A percentile compares a stretch with the other conserved stretches of the same genome.
Evolutionary conservation across 2,797 vertebrate species (phyloP).

Genomic region (Argentina silus): DNA sequence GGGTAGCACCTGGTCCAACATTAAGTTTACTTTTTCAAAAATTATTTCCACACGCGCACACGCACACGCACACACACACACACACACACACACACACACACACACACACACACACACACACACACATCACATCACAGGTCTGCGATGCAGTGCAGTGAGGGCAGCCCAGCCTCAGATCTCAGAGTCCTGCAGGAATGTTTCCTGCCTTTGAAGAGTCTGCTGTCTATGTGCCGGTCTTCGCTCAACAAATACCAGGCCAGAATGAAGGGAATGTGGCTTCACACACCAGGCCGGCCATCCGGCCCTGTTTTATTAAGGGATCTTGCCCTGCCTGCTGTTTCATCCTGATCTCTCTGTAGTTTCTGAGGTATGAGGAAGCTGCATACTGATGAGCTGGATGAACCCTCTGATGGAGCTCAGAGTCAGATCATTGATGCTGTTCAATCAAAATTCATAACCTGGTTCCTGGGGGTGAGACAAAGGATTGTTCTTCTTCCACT

Average conservation of each 20-base stretch:
- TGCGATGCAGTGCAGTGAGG: constrained; percentile 49
- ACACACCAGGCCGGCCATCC: constrained; percentile 62
- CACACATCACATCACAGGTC: constrained; percentile 12
- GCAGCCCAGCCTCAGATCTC: constrained; percentile 67
- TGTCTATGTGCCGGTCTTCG: constrained; percentile 43
- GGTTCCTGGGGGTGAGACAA: not conserved
- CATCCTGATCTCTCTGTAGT: constrained; percentile 68
- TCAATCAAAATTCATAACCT: constrained; percentile 43
- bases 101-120: constrained; percentile 16
- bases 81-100: constrained; percentile 6
- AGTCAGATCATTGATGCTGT: constrained; percentile 39
- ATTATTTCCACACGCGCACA: not conserved
- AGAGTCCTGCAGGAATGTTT: constrained; percentile 74
- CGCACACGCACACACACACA: not conserved
- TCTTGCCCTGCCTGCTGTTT: constrained; percentile 58
- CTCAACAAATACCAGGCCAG: constrained; percentile 72
- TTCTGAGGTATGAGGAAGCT: constrained; percentile 63
- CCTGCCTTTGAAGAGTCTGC: constrained; percentile 74
- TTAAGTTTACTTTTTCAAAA: not conserved
- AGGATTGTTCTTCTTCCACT: no score
- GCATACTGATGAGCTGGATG: constrained; percentile 71
- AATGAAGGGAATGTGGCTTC: constrained; percentile 78
- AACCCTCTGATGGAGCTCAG: constrained; percentile 58
- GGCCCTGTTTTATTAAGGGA: constrained; percentile 78
- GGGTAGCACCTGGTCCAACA: not conserved